Percentiles rank a stretch among this genome's conserved stretches.
Evolutionary conservation across 1,140 invertebrate genomes (phyloP).

Genomic region (Acyrthosiphon pisum): DNA sequence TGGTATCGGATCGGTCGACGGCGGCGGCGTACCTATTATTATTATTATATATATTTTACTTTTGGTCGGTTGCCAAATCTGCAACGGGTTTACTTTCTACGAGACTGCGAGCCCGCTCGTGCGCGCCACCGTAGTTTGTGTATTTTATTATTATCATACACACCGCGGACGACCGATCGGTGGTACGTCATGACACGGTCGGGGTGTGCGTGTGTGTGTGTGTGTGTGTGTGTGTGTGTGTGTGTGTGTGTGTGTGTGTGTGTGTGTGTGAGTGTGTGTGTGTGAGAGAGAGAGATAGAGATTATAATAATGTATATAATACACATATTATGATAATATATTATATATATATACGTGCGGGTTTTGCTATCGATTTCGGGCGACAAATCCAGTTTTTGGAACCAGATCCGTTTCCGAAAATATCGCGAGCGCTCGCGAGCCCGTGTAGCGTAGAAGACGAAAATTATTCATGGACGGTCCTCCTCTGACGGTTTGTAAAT

Average conservation of each 20-base stretch:
- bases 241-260: background rate
- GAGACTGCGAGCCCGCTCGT: background rate
- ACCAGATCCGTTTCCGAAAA: constrained; percentile 56
- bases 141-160: background rate
- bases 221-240: background rate
- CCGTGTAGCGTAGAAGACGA: background rate
- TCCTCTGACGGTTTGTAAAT: constrained; percentile 28
- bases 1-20: background rate
- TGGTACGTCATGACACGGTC: too few species aligned
- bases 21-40: background rate
- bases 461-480: constrained; percentile 22
- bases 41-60: too few species aligned
- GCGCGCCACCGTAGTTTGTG: background rate
- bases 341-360: background rate
- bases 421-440: background rate
- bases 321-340: background rate
- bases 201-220: background rate
- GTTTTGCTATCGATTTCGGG: constrained; percentile 49
- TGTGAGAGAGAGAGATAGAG: background rate
- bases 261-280: background rate
- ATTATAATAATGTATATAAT: background rate
- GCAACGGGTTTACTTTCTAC: constrained; percentile 47
- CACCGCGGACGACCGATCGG: background rate
- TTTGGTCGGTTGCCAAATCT: constrained; percentile 11
- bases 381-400: constrained; percentile 54